Base-by-base conservation (phyloP, 1,140 invertebrate species). In the Teleopsis dalmanni region DNA sequence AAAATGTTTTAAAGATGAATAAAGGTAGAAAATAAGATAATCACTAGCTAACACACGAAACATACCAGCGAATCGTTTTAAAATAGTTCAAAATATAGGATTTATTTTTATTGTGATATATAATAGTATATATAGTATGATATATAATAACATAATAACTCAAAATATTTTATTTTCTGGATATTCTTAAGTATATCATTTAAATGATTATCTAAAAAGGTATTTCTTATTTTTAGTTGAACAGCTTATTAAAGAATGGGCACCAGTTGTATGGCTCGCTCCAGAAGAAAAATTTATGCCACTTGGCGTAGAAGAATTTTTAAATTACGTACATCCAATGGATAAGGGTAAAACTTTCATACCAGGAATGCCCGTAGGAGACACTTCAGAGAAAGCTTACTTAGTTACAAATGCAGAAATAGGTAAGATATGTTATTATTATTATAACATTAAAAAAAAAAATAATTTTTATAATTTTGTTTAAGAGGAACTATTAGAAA, bases 251-350 rank as follows among this genome's bases (percentile, higher is more conserved):
- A 70, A 59, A 46, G 69, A 75, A 59, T 82, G 80, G 80, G 75
- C 81, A 3, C 81, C 81, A 5, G 61, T 82, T n/a, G 74, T 83
- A 21, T 81, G 78, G 77, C 64, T 82, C 25, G 76, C 79, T 38
- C 79, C 79, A 7, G 75, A 76, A 40, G 81, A 83, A 64, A 75
- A 75, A 65, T 82, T 79, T 50, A 70, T 81, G 57, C 81, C 81
- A 0, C 64, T 76, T 37, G 75, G 72, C 49, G 79, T 81, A 10
- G 73, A 79, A 35, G 75, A 80, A 48, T 82, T 82, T 57, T 60
- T 83, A 13, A 60, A 76, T 45, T 71, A 82, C 58, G 76, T 81
- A 22, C 67, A 77, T 48, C 66, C 73, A 18, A 62, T 63, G 60
- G 62, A 68, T 47, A 68, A 68, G 49, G 46, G 34, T 11, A 54